Evolutionary conservation across 2,797 vertebrate genomes (phyloP), one percentile per base, ranked within the genome.

Genomic region (Pangasius krempfi): DNA sequence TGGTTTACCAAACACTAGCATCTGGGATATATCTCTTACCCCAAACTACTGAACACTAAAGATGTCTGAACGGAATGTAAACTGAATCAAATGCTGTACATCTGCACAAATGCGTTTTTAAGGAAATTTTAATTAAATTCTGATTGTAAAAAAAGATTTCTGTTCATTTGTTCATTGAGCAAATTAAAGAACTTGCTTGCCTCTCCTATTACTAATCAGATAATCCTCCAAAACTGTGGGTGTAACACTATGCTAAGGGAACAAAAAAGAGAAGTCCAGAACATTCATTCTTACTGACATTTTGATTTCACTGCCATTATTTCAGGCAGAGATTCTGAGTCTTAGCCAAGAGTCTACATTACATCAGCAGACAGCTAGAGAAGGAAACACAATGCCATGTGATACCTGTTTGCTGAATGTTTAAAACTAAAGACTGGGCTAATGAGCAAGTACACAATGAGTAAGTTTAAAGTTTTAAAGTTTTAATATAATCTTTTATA

Each of bases 341-440:
- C 14, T 64, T n/a, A 27, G 25, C 58, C 37, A 27, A 62, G 44
- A 62, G 6, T 44, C 25, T 83, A 47, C 5, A 40, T 86, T 87
- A 84, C 66, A 87, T 64, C n/a, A 64, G 66, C 82, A 82, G 62
- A 50, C 88, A 93, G 94, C 92, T 91, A 93, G 89, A 66, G 92
- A 90, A 81, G 93, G 93, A 92, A 94, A 93, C 93, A 94, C 87
- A 88, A 85, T 22, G 40, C 92, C 92, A 93, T 90, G 88, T 85
- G 87, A 83, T 78, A 9, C 7, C 27, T n/a, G 27, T 30, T 78
- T 30, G 50, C 50, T 54, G 1, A 37, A 56, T 37, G n/a, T 37
- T 56, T 80, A 60, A 40, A 37, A 60, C 30, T 16, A 18, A 78
- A 78, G 5, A 18, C 27, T 8, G 27, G 20, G 25, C 75, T 47